These are phyloP conservation scores for Drosophila funebris DNA, from an alignment of 1,140 invertebrate genomes.

Conservation along the genomic window DNA sequence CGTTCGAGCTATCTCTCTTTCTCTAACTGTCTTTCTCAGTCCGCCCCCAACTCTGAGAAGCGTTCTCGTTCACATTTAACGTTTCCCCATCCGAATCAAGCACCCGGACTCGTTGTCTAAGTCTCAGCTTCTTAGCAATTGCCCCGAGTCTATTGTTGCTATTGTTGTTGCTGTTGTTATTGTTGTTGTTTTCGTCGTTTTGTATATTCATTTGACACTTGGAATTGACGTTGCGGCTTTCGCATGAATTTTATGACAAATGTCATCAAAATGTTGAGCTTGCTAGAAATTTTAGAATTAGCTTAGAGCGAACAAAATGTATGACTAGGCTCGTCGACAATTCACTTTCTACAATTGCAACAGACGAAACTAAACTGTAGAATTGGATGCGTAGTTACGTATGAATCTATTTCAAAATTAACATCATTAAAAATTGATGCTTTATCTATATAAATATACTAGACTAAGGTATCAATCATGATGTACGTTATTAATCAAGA, in stretches of 20 bases:
- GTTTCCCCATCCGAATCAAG: slow-evolving; percentile 36
- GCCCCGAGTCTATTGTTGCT: slow-evolving; percentile 32
- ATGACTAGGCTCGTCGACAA: not conserved
- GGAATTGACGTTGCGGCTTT: slow-evolving; percentile 35
- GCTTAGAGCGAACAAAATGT: not conserved
- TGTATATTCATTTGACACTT: slow-evolving; percentile 48
- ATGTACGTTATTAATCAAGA: no score
- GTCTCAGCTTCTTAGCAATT: slow-evolving; percentile 40
- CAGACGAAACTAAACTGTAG: not conserved
- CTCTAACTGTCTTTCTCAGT: not conserved
- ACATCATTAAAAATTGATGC: not conserved
- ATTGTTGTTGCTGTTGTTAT: slow-evolving; percentile 25
- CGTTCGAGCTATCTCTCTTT: slow-evolving; percentile 36
- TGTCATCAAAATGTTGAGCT: slow-evolving; percentile 44
- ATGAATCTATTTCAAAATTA: not conserved
- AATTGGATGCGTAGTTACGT: not conserved
- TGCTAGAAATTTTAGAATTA: slow-evolving; percentile 29
- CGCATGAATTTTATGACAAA: slow-evolving; percentile 45
- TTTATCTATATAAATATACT: not conserved
- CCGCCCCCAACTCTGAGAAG: slow-evolving; percentile 1
- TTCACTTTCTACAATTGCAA: slow-evolving; percentile 25
- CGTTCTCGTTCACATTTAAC: slow-evolving; percentile 4
- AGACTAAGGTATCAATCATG: no score
- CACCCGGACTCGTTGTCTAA: slow-evolving; percentile 11
- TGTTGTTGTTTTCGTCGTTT: slow-evolving; percentile 23